Evolutionary conservation across 2,113 vertebrate genomes (phyloP), one percentile per base, ranked within the genome.

Genomic region (Eurystomus gularis): DNA sequence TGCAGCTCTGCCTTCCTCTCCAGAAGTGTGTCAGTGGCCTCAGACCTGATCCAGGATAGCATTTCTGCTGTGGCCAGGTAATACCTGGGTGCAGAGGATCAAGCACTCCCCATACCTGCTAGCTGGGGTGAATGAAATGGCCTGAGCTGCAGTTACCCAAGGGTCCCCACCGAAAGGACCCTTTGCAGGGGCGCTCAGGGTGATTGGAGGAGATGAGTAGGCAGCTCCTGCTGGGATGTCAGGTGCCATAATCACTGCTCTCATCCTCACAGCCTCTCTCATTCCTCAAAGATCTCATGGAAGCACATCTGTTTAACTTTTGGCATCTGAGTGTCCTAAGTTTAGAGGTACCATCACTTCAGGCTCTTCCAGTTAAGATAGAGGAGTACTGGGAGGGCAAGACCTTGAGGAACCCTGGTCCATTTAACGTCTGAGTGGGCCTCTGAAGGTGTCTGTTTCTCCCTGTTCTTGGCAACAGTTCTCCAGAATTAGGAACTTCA

Each of bases 101-200:
- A 20, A 48, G 69, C 13, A 7, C 16, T n/a, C 16, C 18, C 26
- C 0, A 0, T 10, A 51, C 23, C 42, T 52, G 33, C 31, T 29
- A 14, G 17, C 5, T 1, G 1, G 24, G 28, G 51, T 17, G 13
- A 46, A 33, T 7, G 37, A 8, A 62, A 17, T 20, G 23, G 39
- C 20, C 51, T 54, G n/a, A 54, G 28, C 44, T 40, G 12, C 44
- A 61, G 85, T 7, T 39, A 31, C 10, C 28, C 19, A 23, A 21
- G 17, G 26, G 6, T 51, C 12, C 16, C 13, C 1, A 4, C 42
- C 19, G 9, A 37, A 9, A 18, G 15, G 6, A 14, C 2, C 8
- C 9, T 65, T 46, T 69, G n/a, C 12, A n/a, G 19, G 42, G 9
- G 2, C 42, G 17, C 24, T 69, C 4, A 7, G 40, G 35, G 25